Base-by-base conservation (phyloP, 2,888 invertebrate genomes). In the Limenitis arthemis region DNA sequence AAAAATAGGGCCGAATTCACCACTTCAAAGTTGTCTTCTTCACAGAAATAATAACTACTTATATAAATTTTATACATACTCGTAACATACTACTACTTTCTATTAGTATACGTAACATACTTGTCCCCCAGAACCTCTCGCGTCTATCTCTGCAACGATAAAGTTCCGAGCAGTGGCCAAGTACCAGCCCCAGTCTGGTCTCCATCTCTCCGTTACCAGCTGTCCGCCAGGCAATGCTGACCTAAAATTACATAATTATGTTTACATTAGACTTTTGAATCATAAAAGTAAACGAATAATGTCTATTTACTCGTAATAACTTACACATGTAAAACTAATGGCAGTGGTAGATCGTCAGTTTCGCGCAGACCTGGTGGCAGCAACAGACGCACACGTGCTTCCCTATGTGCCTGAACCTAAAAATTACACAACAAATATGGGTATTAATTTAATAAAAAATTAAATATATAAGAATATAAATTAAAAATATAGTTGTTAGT, bases 141-240 rank as follows among this genome's bases (percentile, higher is more conserved):
- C 97, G 78, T 98, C 97, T 48, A 97, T 94, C 73, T 93, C 91
- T 0, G 94, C 96, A 32, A 95, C 93, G 58, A 97, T 93, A 70
- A 94, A 94, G 72, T 94, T 93, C 60, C 93, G 89, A 11, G 92
- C 91, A 47, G 94, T 93, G 4, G 94, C 90, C 49, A 97, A 80
- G 77, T 95, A 96, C 87, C 94, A 93, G 47, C 93, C 91, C 94
- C 95, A 96, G 53, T 91, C 91, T 0, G 95, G 86, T 37, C 89
- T 86, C 89, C 93, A 97, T 58, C 90, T 88, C 66, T 95, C 92
- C 5, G 94, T 93, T 8, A 97, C 96, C 63, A 92, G 79, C 76
- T 97, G 97, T 0, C 93, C 91, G 2, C 94, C 95, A 0, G 97
- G 97, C 8, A 75, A 67, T 1, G 81, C 76, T 1, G 82, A 79